Percentiles rank a stretch among this genome's conserved stretches.
Conservation (phyloP, 2,888 invertebrate genomes). For the Chesias legatella region DNA sequence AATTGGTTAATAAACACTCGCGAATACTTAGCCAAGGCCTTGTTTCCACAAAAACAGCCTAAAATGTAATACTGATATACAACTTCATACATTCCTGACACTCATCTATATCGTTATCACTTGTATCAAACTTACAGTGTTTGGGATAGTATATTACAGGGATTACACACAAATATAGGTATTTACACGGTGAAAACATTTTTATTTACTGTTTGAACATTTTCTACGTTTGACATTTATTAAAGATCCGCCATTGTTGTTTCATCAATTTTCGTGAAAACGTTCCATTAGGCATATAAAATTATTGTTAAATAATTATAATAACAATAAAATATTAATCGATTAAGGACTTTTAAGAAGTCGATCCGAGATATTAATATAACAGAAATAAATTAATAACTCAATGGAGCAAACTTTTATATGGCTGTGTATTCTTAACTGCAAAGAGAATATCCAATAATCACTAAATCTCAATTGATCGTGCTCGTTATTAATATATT, state of each 20-base stretch:
- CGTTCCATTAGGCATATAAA: too few species aligned
- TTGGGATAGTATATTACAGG: conserved; percentile 43
- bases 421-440: too few species aligned
- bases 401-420: too few species aligned
- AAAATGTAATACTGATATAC: conserved; percentile 19
- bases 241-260: conserved; percentile 67
- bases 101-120: neutral
- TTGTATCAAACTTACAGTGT: conserved; percentile 55
- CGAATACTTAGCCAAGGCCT: conserved; percentile 40
- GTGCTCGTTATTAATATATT: too few species aligned
- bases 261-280: too few species aligned
- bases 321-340: too few species aligned
- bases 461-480: too few species aligned
- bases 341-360: too few species aligned
- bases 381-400: too few species aligned
- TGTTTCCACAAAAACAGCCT: conserved; percentile 28
- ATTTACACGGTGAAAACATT: conserved; percentile 57
- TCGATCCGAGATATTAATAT: too few species aligned
- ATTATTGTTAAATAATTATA: too few species aligned
- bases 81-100: neutral
- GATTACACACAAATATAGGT: conserved; percentile 51
- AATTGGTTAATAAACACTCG: conserved; percentile 28
- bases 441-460: too few species aligned
- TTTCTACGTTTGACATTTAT: conserved; percentile 60
- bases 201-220: conserved; percentile 68